These are phyloP conservation scores for Parasteatoda tepidariorum DNA, from an alignment of 1,140 invertebrate genomes.

Conservation along the genomic window DNA sequence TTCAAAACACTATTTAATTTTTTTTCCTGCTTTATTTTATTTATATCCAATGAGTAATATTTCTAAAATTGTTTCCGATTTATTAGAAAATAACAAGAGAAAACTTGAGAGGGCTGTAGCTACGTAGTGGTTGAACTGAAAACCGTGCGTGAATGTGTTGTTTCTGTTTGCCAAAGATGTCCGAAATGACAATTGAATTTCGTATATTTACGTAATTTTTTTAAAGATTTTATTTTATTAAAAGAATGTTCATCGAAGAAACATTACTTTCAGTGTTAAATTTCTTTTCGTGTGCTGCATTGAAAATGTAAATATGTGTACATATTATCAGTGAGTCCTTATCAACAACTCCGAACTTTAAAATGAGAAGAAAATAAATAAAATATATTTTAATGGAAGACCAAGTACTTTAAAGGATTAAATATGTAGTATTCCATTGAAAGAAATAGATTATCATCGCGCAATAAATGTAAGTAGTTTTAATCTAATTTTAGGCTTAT, in stretches of 20 bases:
- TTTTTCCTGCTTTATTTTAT: too few relatives aligned
- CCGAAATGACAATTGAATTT: not conserved
- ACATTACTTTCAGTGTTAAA: too few relatives aligned
- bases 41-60: too few relatives aligned
- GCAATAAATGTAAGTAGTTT: slow-evolving; percentile 59
- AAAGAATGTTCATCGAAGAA: not conserved
- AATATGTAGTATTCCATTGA: slow-evolving; percentile 52
- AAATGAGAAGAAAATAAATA: not conserved
- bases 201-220: not conserved
- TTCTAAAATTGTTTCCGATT: too few relatives aligned
- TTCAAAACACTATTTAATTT: too few relatives aligned
- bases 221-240: not conserved
- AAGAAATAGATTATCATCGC: slow-evolving; percentile 27
- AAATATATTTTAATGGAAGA: not conserved
- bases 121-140: not conserved
- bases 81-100: too few relatives aligned
- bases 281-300: too few relatives aligned
- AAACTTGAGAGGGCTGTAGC: not conserved
- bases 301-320: not conserved
- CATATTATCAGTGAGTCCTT: not conserved
- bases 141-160: not conserved
- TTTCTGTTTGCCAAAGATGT: not conserved
- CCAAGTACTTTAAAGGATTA: not conserved
- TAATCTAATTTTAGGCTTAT: slow-evolving; percentile 43
- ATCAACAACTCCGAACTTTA: not conserved